Conservation (phyloP, 2,113 vertebrate species). For the Pelusios castaneus region DNA sequence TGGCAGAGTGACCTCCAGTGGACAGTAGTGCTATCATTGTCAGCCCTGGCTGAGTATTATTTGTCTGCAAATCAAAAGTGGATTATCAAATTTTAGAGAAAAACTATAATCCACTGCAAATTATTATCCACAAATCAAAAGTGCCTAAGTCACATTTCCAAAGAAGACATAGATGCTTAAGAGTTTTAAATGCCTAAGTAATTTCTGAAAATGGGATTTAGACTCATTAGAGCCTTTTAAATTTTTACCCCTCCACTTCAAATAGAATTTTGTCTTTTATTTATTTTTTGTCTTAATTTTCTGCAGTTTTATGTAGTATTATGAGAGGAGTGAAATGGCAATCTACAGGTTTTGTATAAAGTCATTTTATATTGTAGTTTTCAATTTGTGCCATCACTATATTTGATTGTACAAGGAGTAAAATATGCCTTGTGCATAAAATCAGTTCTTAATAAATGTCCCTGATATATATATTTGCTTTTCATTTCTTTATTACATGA, state of each 20-base stretch:
- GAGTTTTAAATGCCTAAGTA: neutral
- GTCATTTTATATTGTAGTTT: neutral
- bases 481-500: slow-evolving; percentile 40
- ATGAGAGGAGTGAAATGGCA: neutral
- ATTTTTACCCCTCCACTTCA: neutral
- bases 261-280: neutral
- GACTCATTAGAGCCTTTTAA: neutral
- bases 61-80: neutral
- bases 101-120: too few relatives aligned
- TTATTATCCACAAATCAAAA: too few relatives aligned
- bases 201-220: neutral
- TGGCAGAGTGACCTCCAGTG: neutral
- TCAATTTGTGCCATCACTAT: slow-evolving; percentile 15
- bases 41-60: neutral
- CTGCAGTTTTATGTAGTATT: neutral
- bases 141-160: neutral
- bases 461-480: slow-evolving; percentile 27
- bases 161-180: neutral
- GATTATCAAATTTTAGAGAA: too few relatives aligned
- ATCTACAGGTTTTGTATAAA: neutral
- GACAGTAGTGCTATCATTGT: neutral
- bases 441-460: slow-evolving; percentile 22
- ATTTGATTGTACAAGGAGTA: neutral
- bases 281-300: neutral
- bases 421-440: slow-evolving; percentile 38